Evolutionary conservation across 2,113 vertebrate genomes (phyloP), one percentile per base, ranked within the genome.

Genomic region (Rhombomys opimus): DNA sequence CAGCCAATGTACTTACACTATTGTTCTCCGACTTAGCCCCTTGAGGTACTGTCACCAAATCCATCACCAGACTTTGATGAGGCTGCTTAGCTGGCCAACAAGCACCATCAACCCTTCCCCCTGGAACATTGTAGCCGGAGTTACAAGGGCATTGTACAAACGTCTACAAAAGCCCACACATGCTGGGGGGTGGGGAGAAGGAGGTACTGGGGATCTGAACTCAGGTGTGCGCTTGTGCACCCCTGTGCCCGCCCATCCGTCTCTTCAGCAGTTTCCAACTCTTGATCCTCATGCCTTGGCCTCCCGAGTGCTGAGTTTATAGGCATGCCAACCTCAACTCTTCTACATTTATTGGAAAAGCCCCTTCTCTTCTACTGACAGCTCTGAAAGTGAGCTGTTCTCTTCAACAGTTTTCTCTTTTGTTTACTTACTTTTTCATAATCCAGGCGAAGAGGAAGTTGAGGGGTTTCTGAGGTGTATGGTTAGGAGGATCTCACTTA

Each of bases 381-480:
- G 27, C 52, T 84, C 91, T 89, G 57, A 95, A 93, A 93, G 68
- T 14, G 50, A 89, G 35, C 61, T 30, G 5, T n/a, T 94, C 17
- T n/a, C 4, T 89, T 41, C 87, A 8, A 35, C 15, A 4, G 30
- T 54, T 91, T 96, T 81, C 88, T 67, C 80, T 93, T 84, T 86
- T 65, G n/a, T 54, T 12, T 11, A 22, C 52, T 88, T 80, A 90
- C 20, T 59, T n/a, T n/a, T 59, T 52, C 61, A 57, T 13, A 75
- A 72, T 50, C 13, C 76, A 78, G 67, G 27, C 82, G 92, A 63
- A 95, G 82, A 91, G 57, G 67, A 96, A 73, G 81, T 27, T 52
- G 30, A 32, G 46, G 57, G 86, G 61, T 41, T 61, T 84, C 27
- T 25, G 80, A 81, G 54, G 78, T 59, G 46, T 7, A 12, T 10